Evolutionary conservation across 2,888 invertebrate genomes (phyloP).

Genomic region (Caenorhabditis angaria): DNA sequence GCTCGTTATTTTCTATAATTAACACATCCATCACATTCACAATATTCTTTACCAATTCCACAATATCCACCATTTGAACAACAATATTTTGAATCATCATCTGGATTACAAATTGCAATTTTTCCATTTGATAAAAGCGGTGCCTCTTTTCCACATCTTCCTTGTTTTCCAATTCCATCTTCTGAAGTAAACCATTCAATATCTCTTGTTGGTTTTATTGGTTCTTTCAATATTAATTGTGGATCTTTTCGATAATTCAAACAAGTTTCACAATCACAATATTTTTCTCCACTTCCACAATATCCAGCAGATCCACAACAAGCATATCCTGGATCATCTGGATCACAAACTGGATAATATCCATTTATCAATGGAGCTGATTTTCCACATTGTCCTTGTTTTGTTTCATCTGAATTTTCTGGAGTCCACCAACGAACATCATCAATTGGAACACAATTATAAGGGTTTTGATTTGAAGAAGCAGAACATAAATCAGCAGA

Average conservation of each 20-base stretch:
- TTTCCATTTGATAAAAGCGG: slow-evolving; percentile 55
- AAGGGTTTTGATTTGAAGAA: neutral
- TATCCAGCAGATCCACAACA: slow-evolving; percentile 70
- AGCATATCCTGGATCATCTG: slow-evolving; percentile 70
- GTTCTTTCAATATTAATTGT: slow-evolving; percentile 61
- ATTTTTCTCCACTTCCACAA: slow-evolving; percentile 69
- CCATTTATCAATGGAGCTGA: slow-evolving; percentile 71
- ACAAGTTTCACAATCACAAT: slow-evolving; percentile 69
- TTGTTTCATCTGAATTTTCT: slow-evolving; percentile 59
- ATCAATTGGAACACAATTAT: neutral
- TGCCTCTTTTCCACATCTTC: slow-evolving; percentile 61
- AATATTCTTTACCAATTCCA: slow-evolving; percentile 52
- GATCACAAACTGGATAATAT: slow-evolving; percentile 71
- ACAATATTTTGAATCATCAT: slow-evolving; percentile 60
- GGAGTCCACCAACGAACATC: slow-evolving; percentile 71
- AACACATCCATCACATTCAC: too few species aligned
- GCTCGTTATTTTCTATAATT: neutral
- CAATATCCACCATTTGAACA: slow-evolving; percentile 67
- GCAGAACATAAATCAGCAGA: neutral
- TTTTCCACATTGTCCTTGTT: slow-evolving; percentile 69
- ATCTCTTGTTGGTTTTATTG: slow-evolving; percentile 56
- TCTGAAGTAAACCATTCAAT: slow-evolving; percentile 64
- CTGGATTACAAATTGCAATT: slow-evolving; percentile 65
- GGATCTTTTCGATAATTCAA: slow-evolving; percentile 67
- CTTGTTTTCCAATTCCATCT: slow-evolving; percentile 62